These are phyloP conservation scores for Ctenoplectra terminalis DNA, from an alignment of 1,140 invertebrate species.

Conservation along the genomic window DNA sequence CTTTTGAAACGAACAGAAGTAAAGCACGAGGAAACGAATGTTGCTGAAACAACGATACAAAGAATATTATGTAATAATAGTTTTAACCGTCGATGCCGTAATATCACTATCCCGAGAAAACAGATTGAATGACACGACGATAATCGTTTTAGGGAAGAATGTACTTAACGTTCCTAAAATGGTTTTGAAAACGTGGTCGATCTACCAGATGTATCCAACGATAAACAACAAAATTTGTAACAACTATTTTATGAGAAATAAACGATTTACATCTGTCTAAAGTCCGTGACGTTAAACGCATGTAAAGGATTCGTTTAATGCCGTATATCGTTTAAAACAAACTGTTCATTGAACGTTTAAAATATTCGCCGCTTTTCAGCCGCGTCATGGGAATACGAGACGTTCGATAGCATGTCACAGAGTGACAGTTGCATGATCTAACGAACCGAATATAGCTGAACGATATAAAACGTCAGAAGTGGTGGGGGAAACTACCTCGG, in stretches of 20 bases:
- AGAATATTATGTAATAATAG: slow-evolving; percentile 48
- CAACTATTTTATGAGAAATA: background rate
- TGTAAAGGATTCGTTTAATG: background rate
- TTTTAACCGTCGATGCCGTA: slow-evolving; percentile 52
- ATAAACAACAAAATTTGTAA: background rate
- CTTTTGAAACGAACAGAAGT: background rate
- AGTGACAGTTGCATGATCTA: slow-evolving; percentile 71
- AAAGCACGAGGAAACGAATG: background rate
- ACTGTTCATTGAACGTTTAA: slow-evolving; percentile 21
- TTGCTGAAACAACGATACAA: slow-evolving; percentile 11
- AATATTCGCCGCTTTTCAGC: slow-evolving; percentile 41
- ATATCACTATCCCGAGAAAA: slow-evolving; percentile 33
- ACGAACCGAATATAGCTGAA: slow-evolving; percentile 72
- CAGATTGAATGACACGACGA: slow-evolving; percentile 9
- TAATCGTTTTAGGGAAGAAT: slow-evolving; percentile 17
- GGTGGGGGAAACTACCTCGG: slow-evolving; percentile 29
- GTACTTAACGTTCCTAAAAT: slow-evolving; percentile 21
- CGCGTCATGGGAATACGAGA: slow-evolving; percentile 56
- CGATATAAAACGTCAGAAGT: slow-evolving; percentile 65
- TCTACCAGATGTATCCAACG: background rate
- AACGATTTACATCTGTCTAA: background rate
- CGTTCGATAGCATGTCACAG: slow-evolving; percentile 65
- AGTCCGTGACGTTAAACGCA: too few relatives aligned
- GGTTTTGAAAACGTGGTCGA: background rate
- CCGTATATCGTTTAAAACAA: background rate